Base-by-base conservation (phyloP, 2,888 invertebrate species). In the Neoitamus cyanurus region DNA sequence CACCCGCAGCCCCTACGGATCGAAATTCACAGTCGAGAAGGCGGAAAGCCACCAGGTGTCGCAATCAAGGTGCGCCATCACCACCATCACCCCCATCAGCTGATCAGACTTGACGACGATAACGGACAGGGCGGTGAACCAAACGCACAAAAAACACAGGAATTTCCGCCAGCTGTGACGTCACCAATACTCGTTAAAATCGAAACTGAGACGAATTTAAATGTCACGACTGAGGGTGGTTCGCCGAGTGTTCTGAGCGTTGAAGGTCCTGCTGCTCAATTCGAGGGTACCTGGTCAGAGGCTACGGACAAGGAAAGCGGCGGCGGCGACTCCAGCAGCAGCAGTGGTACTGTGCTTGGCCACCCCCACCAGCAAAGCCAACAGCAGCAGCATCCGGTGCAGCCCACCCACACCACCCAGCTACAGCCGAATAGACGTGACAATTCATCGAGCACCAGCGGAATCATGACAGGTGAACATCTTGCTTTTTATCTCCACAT, bases 161-260 rank as follows among this genome's bases (percentile, higher is more conserved):
- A 82, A 82, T 37, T 69, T 36, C 69, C 69, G 68, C 46, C 84
- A 58, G 69, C 83, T 72, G 86, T 87, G 86, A 89, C 88, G 80
- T 90, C 90, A 86, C 91, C 91, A 73, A 90, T 90, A 28, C 90
- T 91, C 31, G 90, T 90, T 0, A 91, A 91, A 87, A 89, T 91
- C 85, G 90, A 90, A 86, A 90, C 91, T 20, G 78, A 78, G 3
- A 48, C 20, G 13, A 58, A 9, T 46, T 31, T 78, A 30, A 46
- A 78, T 78, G 78, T 48, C 42, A 31, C 31, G 3, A 15, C 28
- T 20, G 48, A 58, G 31, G 31, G 78, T 15, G 48, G 31, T 31
- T 78, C 78, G 15, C 58, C 58, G 9, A 78, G n/a, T 85, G 82
- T 83, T 84, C 15, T 77, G 58, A 83, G 68, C 77, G 85, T 84